phyloP scores from a whole-genome alignment of 2,888 invertebrate genomes.

The Rhamnusium bicolor region DNA sequence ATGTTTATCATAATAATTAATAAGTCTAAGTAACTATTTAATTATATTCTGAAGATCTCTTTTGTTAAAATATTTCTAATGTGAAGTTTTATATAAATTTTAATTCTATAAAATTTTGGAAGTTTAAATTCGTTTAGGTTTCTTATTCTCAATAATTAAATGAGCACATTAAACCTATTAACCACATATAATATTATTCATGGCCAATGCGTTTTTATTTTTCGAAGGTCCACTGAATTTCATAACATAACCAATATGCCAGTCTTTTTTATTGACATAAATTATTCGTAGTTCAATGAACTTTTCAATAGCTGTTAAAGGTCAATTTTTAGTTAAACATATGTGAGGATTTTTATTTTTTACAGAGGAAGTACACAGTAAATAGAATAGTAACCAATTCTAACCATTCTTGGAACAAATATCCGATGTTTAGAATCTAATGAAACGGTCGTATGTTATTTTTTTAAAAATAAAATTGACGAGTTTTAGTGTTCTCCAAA shows the following conservation, averaged over 20 bases:
- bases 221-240: constrained; percentile 12
- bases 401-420: no score
- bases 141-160: not conserved
- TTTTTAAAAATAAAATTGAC: no score
- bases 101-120: no score
- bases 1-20: no score
- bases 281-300: constrained; percentile 6
- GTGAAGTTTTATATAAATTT: no score
- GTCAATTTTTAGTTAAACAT: not conserved
- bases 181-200: not conserved
- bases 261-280: constrained; percentile 8
- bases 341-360: not conserved
- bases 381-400: no score
- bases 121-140: not conserved
- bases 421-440: no score
- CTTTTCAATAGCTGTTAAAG: not conserved
- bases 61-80: no score
- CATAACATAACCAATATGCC: not conserved
- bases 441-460: no score
- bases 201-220: not conserved
- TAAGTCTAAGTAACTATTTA: no score
- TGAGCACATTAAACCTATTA: not conserved
- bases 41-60: no score
- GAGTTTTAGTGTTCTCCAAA: no score
- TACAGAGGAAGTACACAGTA: not conserved